phyloP scores from a whole-genome alignment of 2,888 invertebrate genomes.

The Rugalucina vietnamica region DNA sequence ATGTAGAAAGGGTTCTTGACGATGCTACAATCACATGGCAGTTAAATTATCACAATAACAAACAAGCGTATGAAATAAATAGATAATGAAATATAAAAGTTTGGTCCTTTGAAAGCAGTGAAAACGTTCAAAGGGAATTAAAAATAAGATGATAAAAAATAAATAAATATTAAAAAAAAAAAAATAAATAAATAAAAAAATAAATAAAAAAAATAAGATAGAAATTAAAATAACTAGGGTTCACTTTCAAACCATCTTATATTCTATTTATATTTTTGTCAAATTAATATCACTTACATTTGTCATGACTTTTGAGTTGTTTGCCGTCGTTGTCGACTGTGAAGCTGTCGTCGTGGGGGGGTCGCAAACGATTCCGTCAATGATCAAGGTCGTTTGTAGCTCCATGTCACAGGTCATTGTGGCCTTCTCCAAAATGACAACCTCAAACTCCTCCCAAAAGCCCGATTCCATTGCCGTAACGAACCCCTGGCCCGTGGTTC shows the following conservation, averaged over 20 bases:
- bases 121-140: background rate
- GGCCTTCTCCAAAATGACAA: background rate
- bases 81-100: too few relatives aligned
- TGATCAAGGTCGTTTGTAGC: background rate
- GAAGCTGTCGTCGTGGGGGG: background rate
- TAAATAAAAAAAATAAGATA: background rate
- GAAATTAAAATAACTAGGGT: background rate
- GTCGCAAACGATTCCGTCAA: background rate
- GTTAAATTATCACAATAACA: background rate
- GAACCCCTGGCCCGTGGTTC: background rate
- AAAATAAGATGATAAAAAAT: background rate
- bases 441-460: background rate
- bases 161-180: background rate
- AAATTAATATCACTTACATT: too few relatives aligned
- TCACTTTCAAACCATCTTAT: background rate
- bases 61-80: background rate
- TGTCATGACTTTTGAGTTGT: background rate
- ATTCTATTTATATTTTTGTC: background rate
- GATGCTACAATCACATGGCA: background rate
- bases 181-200: background rate
- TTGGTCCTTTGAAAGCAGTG: too few relatives aligned
- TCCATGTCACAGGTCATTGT: background rate
- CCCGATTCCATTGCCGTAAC: background rate
- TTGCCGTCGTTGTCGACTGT: background rate
- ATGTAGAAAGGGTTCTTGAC: background rate